Evolutionary conservation across 2,888 invertebrate genomes (phyloP), one percentile per base, ranked within the genome.

Genomic region (Trissonchulus latispiculum): DNA sequence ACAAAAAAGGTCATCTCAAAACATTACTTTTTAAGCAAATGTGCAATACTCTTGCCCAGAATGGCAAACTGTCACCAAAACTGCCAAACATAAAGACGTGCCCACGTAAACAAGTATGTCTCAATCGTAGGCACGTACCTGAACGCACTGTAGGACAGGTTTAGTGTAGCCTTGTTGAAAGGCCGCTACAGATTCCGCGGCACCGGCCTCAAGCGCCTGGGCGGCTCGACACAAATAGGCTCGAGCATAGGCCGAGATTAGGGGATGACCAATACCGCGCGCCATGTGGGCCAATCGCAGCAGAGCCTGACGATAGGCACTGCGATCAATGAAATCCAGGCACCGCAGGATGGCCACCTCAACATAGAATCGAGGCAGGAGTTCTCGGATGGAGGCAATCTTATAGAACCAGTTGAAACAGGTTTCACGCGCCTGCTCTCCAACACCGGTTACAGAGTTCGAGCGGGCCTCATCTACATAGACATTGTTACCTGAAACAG

Each of bases 371-470:
- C 87, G 74, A 0, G 97, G 96, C 68, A 99, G 88, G 3, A 99
- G 85, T 84, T 99, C 97, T 77, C 95, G 87, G 79, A 99, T 95
- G 0, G 96, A 96, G 0, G 96, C 93, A 83, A 97, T 93, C 87
- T 99, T 99, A 84, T 92, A 95, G 86, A 99, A 93, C 99, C 99
- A 99, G 86, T 99, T 99, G 77, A 92, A 89, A 82, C 95, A 95
- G 0, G 95, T 97, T 35, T 79, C 79, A 29, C 76, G 73, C 28
- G 76, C 74, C n/a, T 3, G 28, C 3, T 8, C 29, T 28, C 64
- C 3, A 64, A 28, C 28, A 28, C 64, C 28, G 64, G 29, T 64
- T 64, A 3, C 15, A 59, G n/a, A 59, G 59, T 59, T 18, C 15
- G 29, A 64, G 28, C 64, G 15, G 64, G 15, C 15, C 29, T 64